Conservation (phyloP, 2,113 vertebrate genomes). For the cat (Felis catus) region DNA sequence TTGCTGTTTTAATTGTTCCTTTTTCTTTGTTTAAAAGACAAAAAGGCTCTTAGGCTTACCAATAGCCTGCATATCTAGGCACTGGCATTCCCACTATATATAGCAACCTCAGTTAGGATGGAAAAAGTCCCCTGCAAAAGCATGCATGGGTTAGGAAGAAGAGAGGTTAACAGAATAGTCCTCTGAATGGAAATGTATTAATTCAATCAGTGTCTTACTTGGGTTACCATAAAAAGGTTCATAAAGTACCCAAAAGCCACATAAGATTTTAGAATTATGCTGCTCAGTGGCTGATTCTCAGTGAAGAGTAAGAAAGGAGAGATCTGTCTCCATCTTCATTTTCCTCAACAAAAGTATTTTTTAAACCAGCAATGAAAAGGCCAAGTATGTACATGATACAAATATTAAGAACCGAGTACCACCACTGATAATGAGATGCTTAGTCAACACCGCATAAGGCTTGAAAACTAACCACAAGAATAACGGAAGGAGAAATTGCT, state of each 20-base stretch:
- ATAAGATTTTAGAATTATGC: conserved; percentile 73
- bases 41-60: not conserved
- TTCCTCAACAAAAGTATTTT: conserved; percentile 52
- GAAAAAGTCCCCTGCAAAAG: conserved; percentile 16
- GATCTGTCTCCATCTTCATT: conserved; percentile 36
- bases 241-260: conserved; percentile 80
- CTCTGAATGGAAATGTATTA: conserved; percentile 62
- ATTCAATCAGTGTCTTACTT: conserved; percentile 69
- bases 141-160: not conserved
- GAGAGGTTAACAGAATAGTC: conserved; percentile 67
- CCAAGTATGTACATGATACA: not conserved
- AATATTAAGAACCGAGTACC: not conserved
- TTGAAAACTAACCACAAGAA: not conserved
- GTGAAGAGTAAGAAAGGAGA: conserved; percentile 60
- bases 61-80: not conserved
- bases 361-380: conserved; percentile 33
- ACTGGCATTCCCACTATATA: not conserved
- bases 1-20: not conserved
- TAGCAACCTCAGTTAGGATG: not conserved
- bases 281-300: conserved; percentile 74
- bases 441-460: not conserved
- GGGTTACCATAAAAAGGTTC: conserved; percentile 74
- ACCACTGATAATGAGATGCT: not conserved
- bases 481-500: not conserved
- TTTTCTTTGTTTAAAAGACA: conserved; percentile 41